phyloP scores from a whole-genome alignment of 2,888 invertebrate species.

The Ornithoptera alexandrae region DNA sequence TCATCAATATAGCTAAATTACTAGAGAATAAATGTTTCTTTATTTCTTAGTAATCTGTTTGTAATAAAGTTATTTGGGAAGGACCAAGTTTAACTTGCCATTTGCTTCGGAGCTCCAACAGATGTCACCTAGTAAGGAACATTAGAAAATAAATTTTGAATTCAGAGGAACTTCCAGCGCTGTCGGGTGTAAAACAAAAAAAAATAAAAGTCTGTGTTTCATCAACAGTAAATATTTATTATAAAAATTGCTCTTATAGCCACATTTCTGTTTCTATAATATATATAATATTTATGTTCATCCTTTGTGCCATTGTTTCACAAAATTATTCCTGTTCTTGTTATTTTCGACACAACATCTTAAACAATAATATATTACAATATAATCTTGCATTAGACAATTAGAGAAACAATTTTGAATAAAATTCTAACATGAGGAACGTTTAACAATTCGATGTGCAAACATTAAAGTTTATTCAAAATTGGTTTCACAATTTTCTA shows the following conservation, averaged over 20 bases:
- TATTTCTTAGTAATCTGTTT: no score
- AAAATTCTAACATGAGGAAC: constrained; percentile 67
- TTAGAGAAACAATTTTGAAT: constrained; percentile 66
- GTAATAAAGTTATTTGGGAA: not conserved
- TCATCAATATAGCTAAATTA: no score
- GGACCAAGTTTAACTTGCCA: not conserved
- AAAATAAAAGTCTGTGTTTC: constrained; percentile 66
- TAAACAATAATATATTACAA: constrained; percentile 77
- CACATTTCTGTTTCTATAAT: constrained; percentile 80
- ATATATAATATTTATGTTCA: constrained; percentile 80
- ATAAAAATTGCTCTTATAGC: constrained; percentile 81
- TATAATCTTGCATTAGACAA: constrained; percentile 73
- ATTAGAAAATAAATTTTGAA: not conserved
- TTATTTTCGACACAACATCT: constrained; percentile 79
- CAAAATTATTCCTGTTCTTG: constrained; percentile 80
- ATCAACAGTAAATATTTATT: constrained; percentile 81
- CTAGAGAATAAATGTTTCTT: no score
- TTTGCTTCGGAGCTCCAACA: not conserved
- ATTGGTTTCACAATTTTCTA: constrained; percentile 64
- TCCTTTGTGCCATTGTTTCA: constrained; percentile 80
- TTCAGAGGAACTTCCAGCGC: not conserved
- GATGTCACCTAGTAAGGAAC: not conserved
- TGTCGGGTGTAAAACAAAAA: not conserved
- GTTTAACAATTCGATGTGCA: constrained; percentile 78
- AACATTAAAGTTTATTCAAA: constrained; percentile 57